A percentile compares a stretch with the other conserved stretches of the same genome.
Evolutionary conservation across 2,797 vertebrate genomes (phyloP).

Genomic region (Rhinella marina): DNA sequence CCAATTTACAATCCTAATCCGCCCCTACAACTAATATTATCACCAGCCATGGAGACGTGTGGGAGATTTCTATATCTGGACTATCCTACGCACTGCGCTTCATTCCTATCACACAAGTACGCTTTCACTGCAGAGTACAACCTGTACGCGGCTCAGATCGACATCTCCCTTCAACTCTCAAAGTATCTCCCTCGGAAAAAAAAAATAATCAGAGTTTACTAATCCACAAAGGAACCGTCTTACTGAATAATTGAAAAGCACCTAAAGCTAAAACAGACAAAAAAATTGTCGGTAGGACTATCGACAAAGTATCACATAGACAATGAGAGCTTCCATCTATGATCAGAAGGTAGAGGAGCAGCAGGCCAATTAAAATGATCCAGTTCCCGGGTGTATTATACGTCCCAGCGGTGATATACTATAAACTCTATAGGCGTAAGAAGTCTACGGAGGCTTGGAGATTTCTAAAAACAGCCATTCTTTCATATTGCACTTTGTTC

Average conservation of each 20-base stretch:
- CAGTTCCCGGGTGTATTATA: not conserved
- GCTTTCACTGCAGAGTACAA: slow-evolving; percentile 26
- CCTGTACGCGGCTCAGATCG: slow-evolving; percentile 19
- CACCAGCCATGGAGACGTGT: not conserved
- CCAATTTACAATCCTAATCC: too few relatives aligned
- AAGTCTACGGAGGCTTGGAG: not conserved
- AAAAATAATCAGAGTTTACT: slow-evolving; percentile 22
- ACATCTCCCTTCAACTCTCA: slow-evolving; percentile 1
- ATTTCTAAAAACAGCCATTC: not conserved
- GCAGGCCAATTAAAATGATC: not conserved
- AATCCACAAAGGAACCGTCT: slow-evolving; percentile 14
- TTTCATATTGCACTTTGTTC: slow-evolving; percentile 1
- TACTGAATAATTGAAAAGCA: slow-evolving; percentile 49
- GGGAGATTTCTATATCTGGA: not conserved
- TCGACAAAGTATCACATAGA: not conserved
- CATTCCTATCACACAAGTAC: slow-evolving; percentile 22
- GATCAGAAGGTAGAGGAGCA: not conserved
- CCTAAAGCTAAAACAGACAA: slow-evolving; percentile 37
- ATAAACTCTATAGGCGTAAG: slow-evolving; percentile 1
- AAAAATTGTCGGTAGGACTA: slow-evolving; percentile 11
- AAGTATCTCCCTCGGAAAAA: not conserved
- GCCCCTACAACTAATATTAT: not conserved
- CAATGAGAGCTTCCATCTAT: not conserved
- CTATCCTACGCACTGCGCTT: slow-evolving; percentile 21
- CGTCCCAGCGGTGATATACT: not conserved